These are phyloP conservation scores for Epistrophe grossulariae DNA, from an alignment of 2,888 invertebrate genomes.

Conservation along the genomic window DNA sequence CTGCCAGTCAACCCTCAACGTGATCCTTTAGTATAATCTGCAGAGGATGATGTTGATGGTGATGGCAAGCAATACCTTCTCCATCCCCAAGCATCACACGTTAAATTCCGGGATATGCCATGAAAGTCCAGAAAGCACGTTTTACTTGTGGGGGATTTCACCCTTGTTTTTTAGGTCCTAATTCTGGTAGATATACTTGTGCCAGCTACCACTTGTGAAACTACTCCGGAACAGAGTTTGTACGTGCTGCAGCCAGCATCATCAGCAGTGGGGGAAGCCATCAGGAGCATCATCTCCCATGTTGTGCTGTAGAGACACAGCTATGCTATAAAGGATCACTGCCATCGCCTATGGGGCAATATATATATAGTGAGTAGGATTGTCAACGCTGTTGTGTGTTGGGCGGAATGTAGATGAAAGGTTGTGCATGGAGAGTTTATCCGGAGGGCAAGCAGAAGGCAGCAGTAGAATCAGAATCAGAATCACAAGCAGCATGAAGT, in stretches of 20 bases:
- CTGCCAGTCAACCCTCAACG: slow-evolving; percentile 55
- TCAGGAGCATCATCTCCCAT: slow-evolving; percentile 76
- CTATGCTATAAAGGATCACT: slow-evolving; percentile 15
- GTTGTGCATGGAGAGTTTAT: slow-evolving; percentile 38
- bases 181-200: slow-evolving; percentile 48
- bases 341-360: slow-evolving; percentile 36
- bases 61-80: slow-evolving; percentile 23
- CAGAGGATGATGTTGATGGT: slow-evolving; percentile 48
- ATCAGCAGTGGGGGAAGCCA: slow-evolving; percentile 50
- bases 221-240: slow-evolving; percentile 57
- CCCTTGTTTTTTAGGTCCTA: slow-evolving; percentile 34
- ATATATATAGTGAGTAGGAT: slow-evolving; percentile 51
- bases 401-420: slow-evolving; percentile 17
- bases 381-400: slow-evolving; percentile 46
- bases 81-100: slow-evolving; percentile 44
- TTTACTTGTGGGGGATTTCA: slow-evolving; percentile 37
- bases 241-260: slow-evolving; percentile 32
- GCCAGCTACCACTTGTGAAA: slow-evolving; percentile 63
- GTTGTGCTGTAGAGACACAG: slow-evolving; percentile 59
- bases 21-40: slow-evolving; percentile 71
- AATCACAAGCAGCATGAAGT: slow-evolving; percentile 39
- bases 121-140: slow-evolving; percentile 62
- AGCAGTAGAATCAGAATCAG: slow-evolving; percentile 25
- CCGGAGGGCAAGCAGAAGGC: slow-evolving; percentile 59
- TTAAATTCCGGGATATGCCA: slow-evolving; percentile 65